A percentile compares a stretch with the other conserved stretches of the same genome.
phyloP scores from a whole-genome alignment of 2,797 vertebrate species.

The Phoeniculus purpureus region DNA sequence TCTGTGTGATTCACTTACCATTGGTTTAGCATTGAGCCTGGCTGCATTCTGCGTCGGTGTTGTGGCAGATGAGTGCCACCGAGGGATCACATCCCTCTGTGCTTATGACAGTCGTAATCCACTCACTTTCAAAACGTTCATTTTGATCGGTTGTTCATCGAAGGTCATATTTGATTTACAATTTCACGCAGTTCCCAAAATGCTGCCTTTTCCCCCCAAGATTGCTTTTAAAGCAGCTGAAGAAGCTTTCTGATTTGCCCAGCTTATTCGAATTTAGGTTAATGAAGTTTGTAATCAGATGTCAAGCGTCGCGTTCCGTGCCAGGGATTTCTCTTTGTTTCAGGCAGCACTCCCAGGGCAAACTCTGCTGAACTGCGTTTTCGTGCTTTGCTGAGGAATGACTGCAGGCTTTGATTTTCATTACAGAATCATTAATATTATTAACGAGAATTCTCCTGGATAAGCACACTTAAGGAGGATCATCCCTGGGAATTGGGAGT shows the following conservation, averaged over 20 bases:
- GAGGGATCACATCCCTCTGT: not conserved
- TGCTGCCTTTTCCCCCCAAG: not conserved
- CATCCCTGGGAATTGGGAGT: constrained; percentile 66
- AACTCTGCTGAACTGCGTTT: constrained; percentile 65
- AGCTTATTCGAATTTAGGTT: constrained; percentile 63
- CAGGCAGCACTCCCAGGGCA: constrained; percentile 30
- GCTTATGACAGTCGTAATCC: constrained; percentile 1
- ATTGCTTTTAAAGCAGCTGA: constrained; percentile 54
- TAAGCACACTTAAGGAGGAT: constrained; percentile 72
- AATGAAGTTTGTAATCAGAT: constrained; percentile 78
- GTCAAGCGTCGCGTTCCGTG: constrained; percentile 67
- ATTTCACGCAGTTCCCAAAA: not conserved
- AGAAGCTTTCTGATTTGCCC: constrained; percentile 48
- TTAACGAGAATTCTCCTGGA: constrained; percentile 70
- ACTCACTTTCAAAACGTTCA: not conserved
- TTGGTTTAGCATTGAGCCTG: constrained; percentile 2
- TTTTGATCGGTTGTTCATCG: not conserved
- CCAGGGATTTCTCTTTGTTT: constrained; percentile 56
- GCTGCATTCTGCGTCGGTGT: not conserved
- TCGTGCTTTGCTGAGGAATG: constrained; percentile 65
- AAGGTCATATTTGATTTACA: constrained; percentile 54
- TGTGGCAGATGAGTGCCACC: not conserved
- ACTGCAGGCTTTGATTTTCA: constrained; percentile 72
- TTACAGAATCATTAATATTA: constrained; percentile 67
- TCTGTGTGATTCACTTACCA: not conserved